Evolutionary conservation across 2,113 vertebrate species (phyloP).

Genomic region (Nycticorax nycticorax): DNA sequence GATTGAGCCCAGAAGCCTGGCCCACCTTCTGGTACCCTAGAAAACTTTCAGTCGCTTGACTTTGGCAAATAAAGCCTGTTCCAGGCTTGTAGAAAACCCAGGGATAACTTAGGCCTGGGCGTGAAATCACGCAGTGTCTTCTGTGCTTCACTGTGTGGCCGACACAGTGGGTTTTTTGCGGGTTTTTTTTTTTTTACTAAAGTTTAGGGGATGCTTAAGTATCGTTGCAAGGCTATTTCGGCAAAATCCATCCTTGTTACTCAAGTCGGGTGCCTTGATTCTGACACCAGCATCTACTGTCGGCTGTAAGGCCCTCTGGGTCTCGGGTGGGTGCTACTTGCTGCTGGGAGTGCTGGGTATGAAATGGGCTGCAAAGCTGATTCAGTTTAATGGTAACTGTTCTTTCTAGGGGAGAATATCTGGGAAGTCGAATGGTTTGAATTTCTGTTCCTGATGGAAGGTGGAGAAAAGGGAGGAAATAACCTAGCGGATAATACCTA

Average conservation of each 20-base stretch:
- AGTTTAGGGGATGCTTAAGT: neutral
- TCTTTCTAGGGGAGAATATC: neutral
- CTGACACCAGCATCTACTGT: neutral
- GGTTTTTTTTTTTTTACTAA: neutral
- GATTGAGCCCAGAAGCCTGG: neutral
- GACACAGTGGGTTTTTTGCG: neutral
- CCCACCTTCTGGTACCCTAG: neutral
- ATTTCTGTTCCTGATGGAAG: neutral
- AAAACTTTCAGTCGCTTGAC: neutral
- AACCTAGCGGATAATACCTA: accelerated
- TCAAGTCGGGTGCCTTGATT: neutral
- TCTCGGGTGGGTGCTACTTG: neutral
- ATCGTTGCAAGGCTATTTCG: neutral
- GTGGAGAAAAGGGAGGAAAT: neutral
- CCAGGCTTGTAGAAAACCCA: neutral
- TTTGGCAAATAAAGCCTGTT: neutral
- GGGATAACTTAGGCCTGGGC: neutral
- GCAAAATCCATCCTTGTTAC: neutral
- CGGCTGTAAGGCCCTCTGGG: neutral
- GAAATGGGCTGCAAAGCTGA: neutral
- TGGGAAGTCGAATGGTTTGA: neutral
- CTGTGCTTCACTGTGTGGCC: neutral
- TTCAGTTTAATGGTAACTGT: neutral
- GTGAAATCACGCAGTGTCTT: neutral
- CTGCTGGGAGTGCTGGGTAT: neutral